These are phyloP conservation scores for Diadumene lineata DNA, from an alignment of 92 coral and sea anemone genomes.

Conservation along the genomic window DNA sequence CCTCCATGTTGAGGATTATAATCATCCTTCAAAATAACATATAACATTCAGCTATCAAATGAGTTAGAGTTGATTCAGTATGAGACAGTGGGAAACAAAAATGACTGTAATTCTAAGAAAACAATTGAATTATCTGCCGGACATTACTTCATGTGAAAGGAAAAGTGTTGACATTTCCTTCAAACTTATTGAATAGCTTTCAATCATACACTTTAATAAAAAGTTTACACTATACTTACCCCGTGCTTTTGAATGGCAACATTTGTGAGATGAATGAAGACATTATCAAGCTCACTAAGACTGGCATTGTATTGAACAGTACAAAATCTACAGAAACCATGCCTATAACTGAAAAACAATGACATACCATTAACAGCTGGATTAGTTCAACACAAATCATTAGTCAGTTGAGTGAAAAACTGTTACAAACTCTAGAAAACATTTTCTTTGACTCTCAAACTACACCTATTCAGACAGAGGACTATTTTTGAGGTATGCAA, in stretches of 20 bases:
- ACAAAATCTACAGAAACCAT: slow-evolving; percentile 96
- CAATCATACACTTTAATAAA: neutral
- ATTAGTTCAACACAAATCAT: too few species aligned
- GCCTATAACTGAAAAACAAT: slow-evolving; percentile 62
- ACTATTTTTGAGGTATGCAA: too few species aligned
- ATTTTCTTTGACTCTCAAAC: too few species aligned
- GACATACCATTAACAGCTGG: neutral
- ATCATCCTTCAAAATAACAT: slow-evolving; percentile 64
- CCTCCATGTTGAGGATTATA: slow-evolving; percentile 98
- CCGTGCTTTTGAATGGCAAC: slow-evolving; percentile 99
- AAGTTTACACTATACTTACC: slow-evolving; percentile 34
- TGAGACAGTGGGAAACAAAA: too few species aligned
- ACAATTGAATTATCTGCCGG: too few species aligned
- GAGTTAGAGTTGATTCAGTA: neutral
- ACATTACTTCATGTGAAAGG: too few species aligned
- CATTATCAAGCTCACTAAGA: slow-evolving; percentile 93
- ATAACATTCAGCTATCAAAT: neutral
- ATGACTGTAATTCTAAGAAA: too few species aligned
- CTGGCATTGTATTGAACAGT: slow-evolving; percentile 99
- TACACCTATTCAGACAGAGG: too few species aligned
- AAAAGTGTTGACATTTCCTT: too few species aligned
- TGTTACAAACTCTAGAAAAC: too few species aligned
- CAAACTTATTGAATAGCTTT: neutral
- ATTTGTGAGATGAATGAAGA: slow-evolving; percentile 96
- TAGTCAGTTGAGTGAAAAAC: too few species aligned